phyloP scores from a whole-genome alignment of 2,113 vertebrate species.

The Spea bombifrons region DNA sequence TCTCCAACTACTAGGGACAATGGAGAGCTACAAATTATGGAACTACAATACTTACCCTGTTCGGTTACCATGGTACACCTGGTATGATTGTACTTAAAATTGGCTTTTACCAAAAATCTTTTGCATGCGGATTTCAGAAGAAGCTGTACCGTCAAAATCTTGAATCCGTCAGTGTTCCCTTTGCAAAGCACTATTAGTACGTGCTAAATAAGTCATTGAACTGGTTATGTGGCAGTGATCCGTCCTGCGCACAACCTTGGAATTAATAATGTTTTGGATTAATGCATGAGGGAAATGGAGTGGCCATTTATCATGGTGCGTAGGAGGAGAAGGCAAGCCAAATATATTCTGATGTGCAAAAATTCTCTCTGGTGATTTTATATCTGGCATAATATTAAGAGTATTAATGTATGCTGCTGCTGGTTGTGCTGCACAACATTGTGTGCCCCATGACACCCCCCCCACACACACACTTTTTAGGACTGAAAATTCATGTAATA shows the following conservation, averaged over 20 bases:
- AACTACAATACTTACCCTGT: no score
- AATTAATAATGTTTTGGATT: slow-evolving; percentile 45
- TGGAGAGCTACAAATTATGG: no score
- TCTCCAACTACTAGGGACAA: no score
- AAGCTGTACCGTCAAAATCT: no score
- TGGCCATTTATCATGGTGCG: slow-evolving; percentile 36
- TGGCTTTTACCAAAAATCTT: no score
- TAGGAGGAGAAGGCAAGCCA: slow-evolving; percentile 30
- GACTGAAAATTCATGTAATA: not conserved
- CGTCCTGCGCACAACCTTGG: slow-evolving; percentile 23
- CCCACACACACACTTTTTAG: not conserved
- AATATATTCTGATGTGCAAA: slow-evolving; percentile 38
- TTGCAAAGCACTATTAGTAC: not conserved
- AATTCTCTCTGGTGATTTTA: slow-evolving; percentile 13
- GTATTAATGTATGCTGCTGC: not conserved
- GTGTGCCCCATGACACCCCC: no score
- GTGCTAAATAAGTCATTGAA: not conserved
- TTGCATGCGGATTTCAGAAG: no score
- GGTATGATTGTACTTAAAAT: no score
- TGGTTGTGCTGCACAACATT: no score
- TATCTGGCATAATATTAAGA: not conserved
- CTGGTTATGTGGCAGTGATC: not conserved
- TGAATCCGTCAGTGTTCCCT: no score
- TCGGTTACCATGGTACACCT: no score
- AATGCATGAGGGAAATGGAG: slow-evolving; percentile 38